These are phyloP conservation scores for Propsilocerus akamusi DNA, from an alignment of 1,140 invertebrate species.

Conservation along the genomic window DNA sequence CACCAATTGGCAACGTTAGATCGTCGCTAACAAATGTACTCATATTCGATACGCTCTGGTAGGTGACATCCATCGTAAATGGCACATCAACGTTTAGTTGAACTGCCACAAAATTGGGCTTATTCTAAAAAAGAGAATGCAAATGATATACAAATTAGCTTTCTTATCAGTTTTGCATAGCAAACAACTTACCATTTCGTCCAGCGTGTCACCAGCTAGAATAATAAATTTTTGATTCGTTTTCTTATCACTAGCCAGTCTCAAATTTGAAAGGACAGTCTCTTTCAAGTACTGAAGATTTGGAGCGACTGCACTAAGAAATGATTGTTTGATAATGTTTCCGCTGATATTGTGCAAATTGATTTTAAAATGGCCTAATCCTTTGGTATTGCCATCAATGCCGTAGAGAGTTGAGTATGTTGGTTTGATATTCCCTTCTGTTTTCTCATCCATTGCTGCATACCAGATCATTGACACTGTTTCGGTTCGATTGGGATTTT, in stretches of 20 bases:
- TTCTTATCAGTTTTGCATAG: background rate
- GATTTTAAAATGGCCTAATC: constrained; percentile 56
- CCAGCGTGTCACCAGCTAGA: constrained; percentile 37
- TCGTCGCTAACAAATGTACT: constrained; percentile 12
- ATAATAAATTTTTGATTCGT: constrained; percentile 36
- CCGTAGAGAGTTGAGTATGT: constrained; percentile 37
- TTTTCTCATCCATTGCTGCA: constrained; percentile 49
- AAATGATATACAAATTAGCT: constrained; percentile 9
- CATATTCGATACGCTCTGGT: constrained; percentile 42
- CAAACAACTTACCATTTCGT: constrained; percentile 21
- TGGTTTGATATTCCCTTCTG: constrained; percentile 36
- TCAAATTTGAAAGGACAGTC: constrained; percentile 46
- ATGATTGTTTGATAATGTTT: constrained; percentile 47
- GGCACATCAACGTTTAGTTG: constrained; percentile 64
- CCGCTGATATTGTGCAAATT: constrained; percentile 26
- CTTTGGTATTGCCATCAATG: constrained; percentile 56
- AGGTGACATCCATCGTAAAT: constrained; percentile 69
- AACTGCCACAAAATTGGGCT: constrained; percentile 66
- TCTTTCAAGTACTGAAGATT: constrained; percentile 61
- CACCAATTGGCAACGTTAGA: constrained; percentile 27
- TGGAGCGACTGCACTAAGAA: constrained; percentile 46
- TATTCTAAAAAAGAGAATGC: constrained; percentile 21
- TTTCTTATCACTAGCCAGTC: constrained; percentile 32
- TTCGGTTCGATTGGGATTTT: constrained; percentile 12
- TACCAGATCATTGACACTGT: constrained; percentile 60